phyloP scores from a whole-genome alignment of 1,140 invertebrate species.

The Drosophila kohkoa region DNA sequence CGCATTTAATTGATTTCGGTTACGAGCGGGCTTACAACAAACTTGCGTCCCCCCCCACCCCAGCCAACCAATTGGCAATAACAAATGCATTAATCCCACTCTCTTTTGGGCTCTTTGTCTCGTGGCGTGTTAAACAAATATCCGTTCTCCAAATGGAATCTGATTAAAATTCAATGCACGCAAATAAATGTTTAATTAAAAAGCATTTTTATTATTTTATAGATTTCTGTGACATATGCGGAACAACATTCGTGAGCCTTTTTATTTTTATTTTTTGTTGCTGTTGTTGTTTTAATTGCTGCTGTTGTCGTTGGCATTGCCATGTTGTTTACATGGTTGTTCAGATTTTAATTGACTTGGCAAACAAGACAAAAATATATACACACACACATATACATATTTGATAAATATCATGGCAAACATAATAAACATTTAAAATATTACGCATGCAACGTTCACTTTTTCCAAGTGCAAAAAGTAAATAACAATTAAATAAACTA shows the following conservation, averaged over 20 bases:
- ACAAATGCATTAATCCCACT: slow-evolving; percentile 50
- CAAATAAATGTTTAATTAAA: slow-evolving; percentile 77
- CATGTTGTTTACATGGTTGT: slow-evolving; percentile 67
- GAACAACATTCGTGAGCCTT: neutral
- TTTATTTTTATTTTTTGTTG: too few species aligned
- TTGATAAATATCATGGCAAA: slow-evolving; percentile 39
- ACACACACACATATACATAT: slow-evolving; percentile 24
- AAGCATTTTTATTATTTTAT: slow-evolving; percentile 30
- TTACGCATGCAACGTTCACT: neutral
- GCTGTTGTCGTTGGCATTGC: slow-evolving; percentile 22
- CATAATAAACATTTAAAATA: slow-evolving; percentile 12
- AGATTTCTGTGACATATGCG: slow-evolving; percentile 27
- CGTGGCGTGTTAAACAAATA: slow-evolving; percentile 38
- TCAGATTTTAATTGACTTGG: slow-evolving; percentile 73
- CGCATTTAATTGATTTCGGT: slow-evolving; percentile 38
- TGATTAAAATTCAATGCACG: slow-evolving; percentile 68
- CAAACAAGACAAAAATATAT: slow-evolving; percentile 54
- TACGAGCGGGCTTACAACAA: slow-evolving; percentile 5
- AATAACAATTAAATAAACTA: neutral
- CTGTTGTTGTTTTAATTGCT: slow-evolving; percentile 25
- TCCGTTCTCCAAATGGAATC: slow-evolving; percentile 51
- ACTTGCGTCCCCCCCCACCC: neutral
- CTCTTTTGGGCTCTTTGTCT: too few species aligned
- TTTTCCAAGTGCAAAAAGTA: slow-evolving; percentile 7
- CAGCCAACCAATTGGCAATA: neutral